Conservation (phyloP, 2,113 vertebrate species). For the Piprites chloris region DNA sequence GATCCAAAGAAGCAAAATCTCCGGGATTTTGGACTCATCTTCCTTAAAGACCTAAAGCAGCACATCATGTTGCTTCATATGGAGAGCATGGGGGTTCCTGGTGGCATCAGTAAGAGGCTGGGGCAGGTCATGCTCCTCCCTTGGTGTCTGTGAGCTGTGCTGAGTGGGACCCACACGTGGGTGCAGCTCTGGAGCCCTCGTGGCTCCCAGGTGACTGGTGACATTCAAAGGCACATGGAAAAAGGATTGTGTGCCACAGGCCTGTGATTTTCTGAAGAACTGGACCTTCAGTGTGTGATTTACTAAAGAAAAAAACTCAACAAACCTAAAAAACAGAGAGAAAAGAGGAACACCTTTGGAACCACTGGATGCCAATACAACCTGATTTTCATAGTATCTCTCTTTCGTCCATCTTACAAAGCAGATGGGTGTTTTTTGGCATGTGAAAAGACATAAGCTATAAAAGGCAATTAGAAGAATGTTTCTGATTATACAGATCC, state of each 20-base stretch:
- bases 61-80: neutral
- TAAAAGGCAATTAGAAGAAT: neutral
- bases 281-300: neutral
- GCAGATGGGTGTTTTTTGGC: neutral
- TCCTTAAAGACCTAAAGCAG: neutral
- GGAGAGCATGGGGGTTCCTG: neutral
- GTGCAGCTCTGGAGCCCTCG: neutral
- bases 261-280: neutral
- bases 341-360: neutral
- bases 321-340: neutral
- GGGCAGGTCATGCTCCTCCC: neutral
- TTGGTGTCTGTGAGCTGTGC: neutral
- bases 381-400: neutral
- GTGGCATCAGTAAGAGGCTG: neutral
- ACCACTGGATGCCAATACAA: neutral
- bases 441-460: accelerated
- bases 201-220: neutral
- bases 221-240: neutral
- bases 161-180: accelerated
- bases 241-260: neutral
- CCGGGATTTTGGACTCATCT: neutral
- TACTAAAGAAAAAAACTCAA: neutral
- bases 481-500: neutral
- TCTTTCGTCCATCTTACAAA: neutral
- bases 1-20: neutral